Conservation (phyloP, 2,888 invertebrate genomes). For the Panopea generosa region DNA sequence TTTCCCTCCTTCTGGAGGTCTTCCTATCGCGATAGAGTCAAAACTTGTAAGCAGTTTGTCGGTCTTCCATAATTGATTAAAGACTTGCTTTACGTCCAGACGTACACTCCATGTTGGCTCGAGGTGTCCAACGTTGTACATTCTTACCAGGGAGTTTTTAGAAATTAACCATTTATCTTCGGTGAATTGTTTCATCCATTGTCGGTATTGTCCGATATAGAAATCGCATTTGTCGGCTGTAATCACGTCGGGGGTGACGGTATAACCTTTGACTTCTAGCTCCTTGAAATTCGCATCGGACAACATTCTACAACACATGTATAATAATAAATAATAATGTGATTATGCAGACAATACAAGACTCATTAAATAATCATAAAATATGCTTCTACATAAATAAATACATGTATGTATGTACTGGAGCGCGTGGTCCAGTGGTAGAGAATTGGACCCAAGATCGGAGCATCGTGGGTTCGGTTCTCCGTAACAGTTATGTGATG, state of each 20-base stretch:
- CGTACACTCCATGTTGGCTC: conserved; percentile 67
- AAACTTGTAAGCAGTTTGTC: conserved; percentile 73
- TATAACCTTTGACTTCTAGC: conserved; percentile 56
- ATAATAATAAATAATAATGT: too few species aligned
- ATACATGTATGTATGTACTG: too few species aligned
- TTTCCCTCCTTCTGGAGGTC: conserved; percentile 67
- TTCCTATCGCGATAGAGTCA: conserved; percentile 70
- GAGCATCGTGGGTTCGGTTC: too few species aligned
- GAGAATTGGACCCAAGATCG: too few species aligned
- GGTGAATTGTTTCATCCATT: conserved; percentile 47
- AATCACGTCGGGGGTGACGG: conserved; percentile 51
- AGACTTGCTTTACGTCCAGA: conserved; percentile 64
- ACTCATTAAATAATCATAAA: too few species aligned
- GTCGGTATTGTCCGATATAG: conserved; percentile 39
- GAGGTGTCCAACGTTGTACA: conserved; percentile 67
- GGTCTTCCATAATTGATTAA: conserved; percentile 70
- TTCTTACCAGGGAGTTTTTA: conserved; percentile 52
- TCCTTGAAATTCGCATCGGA: conserved; percentile 33
- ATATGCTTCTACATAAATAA: too few species aligned
- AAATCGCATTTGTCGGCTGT: conserved; percentile 45
- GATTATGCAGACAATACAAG: too few species aligned
- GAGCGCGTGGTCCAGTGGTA: too few species aligned
- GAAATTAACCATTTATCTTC: conserved; percentile 12
- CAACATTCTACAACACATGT: too few species aligned
- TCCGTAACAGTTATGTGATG: too few species aligned